Evolutionary conservation across 2,113 vertebrate species (phyloP), one percentile per base, ranked within the genome.

Genomic region (Phasianus colchicus): DNA sequence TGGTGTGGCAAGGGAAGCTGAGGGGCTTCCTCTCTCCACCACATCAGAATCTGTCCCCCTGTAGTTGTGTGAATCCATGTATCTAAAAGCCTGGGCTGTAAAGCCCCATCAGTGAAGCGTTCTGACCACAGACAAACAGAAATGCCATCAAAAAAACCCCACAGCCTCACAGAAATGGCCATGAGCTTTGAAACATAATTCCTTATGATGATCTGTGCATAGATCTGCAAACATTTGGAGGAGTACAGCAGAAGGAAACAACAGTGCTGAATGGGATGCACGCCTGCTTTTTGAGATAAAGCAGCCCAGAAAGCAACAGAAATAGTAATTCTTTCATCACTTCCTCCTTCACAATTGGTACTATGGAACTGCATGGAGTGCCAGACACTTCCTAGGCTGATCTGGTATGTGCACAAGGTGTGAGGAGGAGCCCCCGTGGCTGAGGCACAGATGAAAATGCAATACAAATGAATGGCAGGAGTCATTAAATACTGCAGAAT

Each of bases 221-320:
- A 9, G 15, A 29, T 61, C 14, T 61, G 34, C 16, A 78, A 77
- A 63, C 8, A 52, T 21, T 7, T 52, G 30, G 5, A 93, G 18
- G 73, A 25, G 54, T 18, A 22, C 10, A 78, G 5, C 8, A 25
- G 15, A 11, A 70, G 4, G 27, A 80, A 64, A 32, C 40, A 58
- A 5, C 0, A 0, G 22, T 65, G 82, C 5, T 12, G 69, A 54
- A 11, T 29, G 20, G 22, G n/a, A 61, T 3, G 1, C 27, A 47
- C 47, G 36, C 4, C 18, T 70, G 27, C 0, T 66, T 78, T 74
- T 67, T 36, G 43, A 38, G 30, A 30, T 67, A 80, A 47, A 78
- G n/a, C 6, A 11, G 8, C 19, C n/a, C 40, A 42, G 78, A 80
- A 47, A 63, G 17, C 7, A 32, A 40, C 8, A 3, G 6, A 36